Conservation (phyloP, 2,113 vertebrate species). For the Oceanodroma tethys region DNA sequence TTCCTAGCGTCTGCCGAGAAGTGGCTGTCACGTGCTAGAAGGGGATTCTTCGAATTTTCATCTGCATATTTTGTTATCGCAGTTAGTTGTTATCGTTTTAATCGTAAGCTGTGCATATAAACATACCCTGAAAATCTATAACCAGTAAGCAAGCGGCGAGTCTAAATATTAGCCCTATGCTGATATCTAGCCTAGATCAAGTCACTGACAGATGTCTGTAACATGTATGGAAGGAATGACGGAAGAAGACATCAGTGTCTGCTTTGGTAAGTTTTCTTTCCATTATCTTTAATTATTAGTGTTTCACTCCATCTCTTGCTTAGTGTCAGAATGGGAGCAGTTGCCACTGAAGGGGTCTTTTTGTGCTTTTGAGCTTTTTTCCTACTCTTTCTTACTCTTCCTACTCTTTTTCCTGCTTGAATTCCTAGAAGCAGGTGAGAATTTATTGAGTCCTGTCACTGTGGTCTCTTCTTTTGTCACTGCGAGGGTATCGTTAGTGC, state of each 20-base stretch:
- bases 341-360: neutral
- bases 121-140: neutral
- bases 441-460: neutral
- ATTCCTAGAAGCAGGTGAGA: neutral
- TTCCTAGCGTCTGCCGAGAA: neutral
- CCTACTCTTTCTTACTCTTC: neutral
- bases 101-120: neutral
- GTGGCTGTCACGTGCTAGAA: neutral
- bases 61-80: neutral
- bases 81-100: neutral
- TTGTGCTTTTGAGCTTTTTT: neutral
- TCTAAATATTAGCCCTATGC: neutral
- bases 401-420: neutral
- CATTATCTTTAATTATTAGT: neutral
- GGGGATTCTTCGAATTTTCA: neutral
- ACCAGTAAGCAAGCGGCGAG: neutral
- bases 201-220: slow-evolving; percentile 14
- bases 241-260: neutral
- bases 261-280: slow-evolving; percentile 54
- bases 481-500: neutral
- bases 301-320: neutral
- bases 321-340: neutral
- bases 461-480: neutral
- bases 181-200: neutral
- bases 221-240: slow-evolving; percentile 11